phyloP scores from a whole-genome alignment of 2,888 invertebrate species.

The Nezara viridula region DNA sequence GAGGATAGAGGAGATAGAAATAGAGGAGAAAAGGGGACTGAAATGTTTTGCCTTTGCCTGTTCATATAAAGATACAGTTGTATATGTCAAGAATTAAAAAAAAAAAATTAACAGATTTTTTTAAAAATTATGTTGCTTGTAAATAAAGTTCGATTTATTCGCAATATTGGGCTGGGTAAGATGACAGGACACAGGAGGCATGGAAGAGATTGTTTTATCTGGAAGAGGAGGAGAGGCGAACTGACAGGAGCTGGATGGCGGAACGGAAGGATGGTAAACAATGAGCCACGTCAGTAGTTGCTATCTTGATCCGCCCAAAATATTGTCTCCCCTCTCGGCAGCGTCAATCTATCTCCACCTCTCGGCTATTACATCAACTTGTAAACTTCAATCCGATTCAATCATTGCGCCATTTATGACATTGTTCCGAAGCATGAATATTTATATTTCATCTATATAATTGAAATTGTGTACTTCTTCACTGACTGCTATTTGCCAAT shows the following conservation, averaged over 20 bases:
- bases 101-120: too few species aligned
- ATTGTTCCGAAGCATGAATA: background rate
- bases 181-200: background rate
- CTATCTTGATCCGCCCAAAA: background rate
- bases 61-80: too few species aligned
- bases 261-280: constrained; percentile 47
- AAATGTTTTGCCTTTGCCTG: too few species aligned
- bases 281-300: constrained; percentile 40
- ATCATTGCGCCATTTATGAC: background rate
- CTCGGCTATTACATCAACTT: background rate
- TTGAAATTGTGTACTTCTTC: too few species aligned
- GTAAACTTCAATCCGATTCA: background rate
- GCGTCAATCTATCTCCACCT: background rate
- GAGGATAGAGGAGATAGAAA: too few species aligned
- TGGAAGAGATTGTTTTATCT: constrained; percentile 36
- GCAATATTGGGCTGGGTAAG: background rate
- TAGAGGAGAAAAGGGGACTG: too few species aligned
- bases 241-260: constrained; percentile 16
- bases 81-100: too few species aligned
- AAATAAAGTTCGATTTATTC: background rate
- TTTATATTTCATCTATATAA: background rate
- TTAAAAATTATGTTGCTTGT: background rate
- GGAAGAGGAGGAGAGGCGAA: background rate
- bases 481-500: too few species aligned
- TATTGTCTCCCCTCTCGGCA: background rate